A percentile compares a stretch with the other conserved stretches of the same genome.
Evolutionary conservation across 2,113 vertebrate genomes (phyloP).

Genomic region (Halichoerus grypus): DNA sequence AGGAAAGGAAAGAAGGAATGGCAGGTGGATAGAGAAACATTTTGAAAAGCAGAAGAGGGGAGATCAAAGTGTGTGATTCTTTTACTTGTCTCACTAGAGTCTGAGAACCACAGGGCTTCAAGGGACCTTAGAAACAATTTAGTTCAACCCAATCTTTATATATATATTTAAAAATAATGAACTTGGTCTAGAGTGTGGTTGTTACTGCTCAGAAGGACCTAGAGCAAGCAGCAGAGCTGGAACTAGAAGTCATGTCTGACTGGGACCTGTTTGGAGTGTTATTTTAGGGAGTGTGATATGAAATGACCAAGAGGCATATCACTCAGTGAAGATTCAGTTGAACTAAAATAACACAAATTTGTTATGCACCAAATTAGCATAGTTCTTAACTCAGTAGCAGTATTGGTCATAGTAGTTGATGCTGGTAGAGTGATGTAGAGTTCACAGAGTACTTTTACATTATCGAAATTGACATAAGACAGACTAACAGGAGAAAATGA

Average conservation of each 20-base stretch:
- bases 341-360: neutral
- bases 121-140: neutral
- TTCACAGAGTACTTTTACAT: neutral
- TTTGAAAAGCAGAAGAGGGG: neutral
- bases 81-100: neutral
- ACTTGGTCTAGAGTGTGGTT: neutral
- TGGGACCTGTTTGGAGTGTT: neutral
- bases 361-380: neutral
- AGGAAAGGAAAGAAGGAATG: neutral
- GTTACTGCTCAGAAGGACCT: neutral
- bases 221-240: neutral
- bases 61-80: neutral
- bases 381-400: neutral
- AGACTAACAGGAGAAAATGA: neutral
- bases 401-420: neutral
- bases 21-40: neutral
- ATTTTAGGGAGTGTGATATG: neutral
- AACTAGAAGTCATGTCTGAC: neutral
- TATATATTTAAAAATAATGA: neutral
- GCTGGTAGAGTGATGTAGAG: neutral
- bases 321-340: neutral
- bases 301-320: neutral
- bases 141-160: neutral
- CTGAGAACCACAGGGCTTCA: neutral
- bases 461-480: neutral